Percentiles rank a stretch among this genome's conserved stretches.
These are phyloP conservation scores for Chromoteleia sp. DNA, from an alignment of 2,888 invertebrate species.

Conservation along the genomic window DNA sequence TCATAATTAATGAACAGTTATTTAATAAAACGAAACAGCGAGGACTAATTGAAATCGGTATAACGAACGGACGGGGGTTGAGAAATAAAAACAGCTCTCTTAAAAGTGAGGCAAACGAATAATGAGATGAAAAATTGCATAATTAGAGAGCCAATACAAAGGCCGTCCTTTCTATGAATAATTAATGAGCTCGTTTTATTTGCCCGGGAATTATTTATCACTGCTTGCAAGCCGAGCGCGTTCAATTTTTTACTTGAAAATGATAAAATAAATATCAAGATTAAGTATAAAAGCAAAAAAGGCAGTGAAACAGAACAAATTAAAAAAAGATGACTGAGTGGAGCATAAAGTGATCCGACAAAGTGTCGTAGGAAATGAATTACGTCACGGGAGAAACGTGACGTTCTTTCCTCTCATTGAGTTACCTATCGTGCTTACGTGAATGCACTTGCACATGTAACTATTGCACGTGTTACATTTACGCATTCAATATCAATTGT, in stretches of 20 bases:
- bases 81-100: background rate
- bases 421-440: conserved; percentile 16
- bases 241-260: background rate
- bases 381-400: conserved; percentile 37
- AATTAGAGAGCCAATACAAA: conserved; percentile 9
- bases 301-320: background rate
- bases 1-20: conserved; percentile 43
- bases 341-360: conserved; percentile 3
- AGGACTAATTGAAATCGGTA: conserved; percentile 24
- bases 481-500: conserved; percentile 30
- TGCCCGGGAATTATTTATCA: conserved; percentile 11
- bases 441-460: conserved; percentile 39
- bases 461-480: conserved; percentile 23
- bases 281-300: background rate
- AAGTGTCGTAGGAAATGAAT: conserved; percentile 17
- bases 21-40: conserved; percentile 23
- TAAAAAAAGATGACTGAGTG: background rate
- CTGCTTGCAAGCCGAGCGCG: background rate
- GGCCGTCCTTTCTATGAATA: conserved; percentile 4
- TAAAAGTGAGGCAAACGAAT: too few relatives aligned
- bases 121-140: conserved; percentile 3
- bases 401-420: conserved; percentile 40
- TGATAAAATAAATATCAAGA: background rate
- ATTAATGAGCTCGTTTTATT: conserved; percentile 17
- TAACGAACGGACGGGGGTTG: background rate